Evolutionary conservation across 1,140 invertebrate species (phyloP).

Genomic region (Cyclina sinensis): DNA sequence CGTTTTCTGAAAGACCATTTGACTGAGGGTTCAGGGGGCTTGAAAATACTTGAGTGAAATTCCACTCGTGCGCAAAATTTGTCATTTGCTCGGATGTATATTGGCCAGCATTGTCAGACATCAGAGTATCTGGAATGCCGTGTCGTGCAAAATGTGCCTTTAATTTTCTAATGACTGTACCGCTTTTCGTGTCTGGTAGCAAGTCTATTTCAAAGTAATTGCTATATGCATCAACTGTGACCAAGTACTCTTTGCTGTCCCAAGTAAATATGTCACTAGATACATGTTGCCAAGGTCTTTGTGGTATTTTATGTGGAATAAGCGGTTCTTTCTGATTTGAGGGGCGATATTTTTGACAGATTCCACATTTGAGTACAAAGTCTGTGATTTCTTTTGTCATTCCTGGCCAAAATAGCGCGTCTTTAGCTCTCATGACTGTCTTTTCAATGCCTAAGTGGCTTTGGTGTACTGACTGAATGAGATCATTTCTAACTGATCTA

Average conservation of each 20-base stretch:
- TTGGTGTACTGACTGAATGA: constrained; percentile 63
- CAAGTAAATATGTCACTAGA: constrained; percentile 69
- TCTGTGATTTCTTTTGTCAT: constrained; percentile 64
- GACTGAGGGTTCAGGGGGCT: constrained; percentile 51
- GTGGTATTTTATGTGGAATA: constrained; percentile 61
- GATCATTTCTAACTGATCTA: constrained; percentile 9
- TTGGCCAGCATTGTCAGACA: no score
- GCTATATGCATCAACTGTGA: constrained; percentile 70
- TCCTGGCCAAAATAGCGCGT: constrained; percentile 69
- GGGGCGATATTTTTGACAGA: constrained; percentile 58
- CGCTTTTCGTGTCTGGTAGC: no score
- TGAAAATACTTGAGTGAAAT: constrained; percentile 64
- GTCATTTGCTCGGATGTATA: constrained; percentile 49
- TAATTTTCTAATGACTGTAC: no score
- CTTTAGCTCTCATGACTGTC: constrained; percentile 50
- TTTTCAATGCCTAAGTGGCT: constrained; percentile 73
- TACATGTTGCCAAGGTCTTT: constrained; percentile 69
- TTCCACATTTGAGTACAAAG: constrained; percentile 60
- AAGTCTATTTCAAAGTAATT: constrained; percentile 69
- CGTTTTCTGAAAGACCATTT: constrained; percentile 65
- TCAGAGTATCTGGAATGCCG: no score
- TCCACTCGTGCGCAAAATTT: constrained; percentile 58
- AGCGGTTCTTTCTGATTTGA: no score
- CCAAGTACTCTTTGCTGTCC: constrained; percentile 63
- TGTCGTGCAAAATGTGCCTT: no score